A percentile compares a stretch with the other conserved stretches of the same genome.
phyloP scores from a whole-genome alignment of 1,140 invertebrate species.

The Drosophila lowei region DNA sequence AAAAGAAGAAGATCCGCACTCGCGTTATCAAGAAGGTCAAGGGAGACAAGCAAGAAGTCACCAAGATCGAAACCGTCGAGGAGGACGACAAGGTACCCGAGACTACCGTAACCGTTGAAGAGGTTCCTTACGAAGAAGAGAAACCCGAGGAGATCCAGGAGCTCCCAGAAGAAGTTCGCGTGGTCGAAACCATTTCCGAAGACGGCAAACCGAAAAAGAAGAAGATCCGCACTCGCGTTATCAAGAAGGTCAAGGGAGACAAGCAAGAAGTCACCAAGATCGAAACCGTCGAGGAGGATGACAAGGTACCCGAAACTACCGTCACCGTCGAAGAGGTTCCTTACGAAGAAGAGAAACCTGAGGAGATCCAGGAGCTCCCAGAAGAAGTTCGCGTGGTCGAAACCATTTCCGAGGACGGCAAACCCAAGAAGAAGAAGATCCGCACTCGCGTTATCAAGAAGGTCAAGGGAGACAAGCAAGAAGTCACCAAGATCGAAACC shows the following conservation, averaged over 20 bases:
- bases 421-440: slow-evolving; percentile 25
- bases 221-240: slow-evolving; percentile 25
- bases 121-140: slow-evolving; percentile 10
- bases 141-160: slow-evolving; percentile 14
- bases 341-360: slow-evolving; percentile 17
- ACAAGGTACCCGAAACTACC: slow-evolving; percentile 15
- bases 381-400: slow-evolving; percentile 17
- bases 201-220: slow-evolving; percentile 17
- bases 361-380: slow-evolving; percentile 14
- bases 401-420: slow-evolving; percentile 13
- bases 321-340: slow-evolving; percentile 19
- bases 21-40: slow-evolving; percentile 29
- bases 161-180: slow-evolving; percentile 19
- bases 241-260: slow-evolving; percentile 26
- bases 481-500: slow-evolving; percentile 27
- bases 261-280: slow-evolving; percentile 32
- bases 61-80: slow-evolving; percentile 25
- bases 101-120: slow-evolving; percentile 19
- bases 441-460: slow-evolving; percentile 28
- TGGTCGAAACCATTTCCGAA: slow-evolving; percentile 11
- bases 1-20: slow-evolving; percentile 26
- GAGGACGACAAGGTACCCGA: slow-evolving; percentile 13
- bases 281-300: slow-evolving; percentile 26
- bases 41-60: slow-evolving; percentile 27
- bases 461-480: slow-evolving; percentile 28